Base-by-base conservation (phyloP, 2,113 vertebrate species). In the Lophura nycthemera region DNA sequence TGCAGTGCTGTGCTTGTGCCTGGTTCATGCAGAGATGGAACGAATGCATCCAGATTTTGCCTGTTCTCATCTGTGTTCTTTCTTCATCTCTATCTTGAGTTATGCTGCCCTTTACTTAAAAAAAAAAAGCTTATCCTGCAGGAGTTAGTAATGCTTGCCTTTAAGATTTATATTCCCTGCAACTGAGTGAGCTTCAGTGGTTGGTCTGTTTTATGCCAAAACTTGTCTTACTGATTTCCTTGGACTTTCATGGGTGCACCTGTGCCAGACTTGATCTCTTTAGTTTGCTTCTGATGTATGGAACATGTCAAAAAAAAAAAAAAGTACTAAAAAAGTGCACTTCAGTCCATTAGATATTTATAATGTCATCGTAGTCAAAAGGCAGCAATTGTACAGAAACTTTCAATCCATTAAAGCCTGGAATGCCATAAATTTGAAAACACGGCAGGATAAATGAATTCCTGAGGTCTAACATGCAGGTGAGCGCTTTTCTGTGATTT, bases 11-110 rank as follows among this genome's bases (percentile, higher is more conserved):
- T 20, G 16, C 30, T 40, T 74, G 9, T 56, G 59, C 54, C 56
- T 82, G 67, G 32, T 3, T 91, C 36, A 5, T 11, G 11, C 19
- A 56, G 42, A 83, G 50, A 9, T 29, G 80, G 60, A 80, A 45
- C 1, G 2, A 9, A 54, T 0, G 1, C 21, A 1, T 24, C 69
- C 22, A 71, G 88, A 79, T 76, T 2, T 22, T 60, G 36, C 0
- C 0, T 20, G 0, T 70, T 88, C 85, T 76, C 22, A 40, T 20
- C 83, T 65, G 11, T 22, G 12, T 50, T 66, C 13, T 85, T 16
- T 43, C 42, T 43, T 43, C 42, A 43, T 43, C 24, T 2, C 8
- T 75, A 78, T 50, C 54, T 17, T 18, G 20, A 72, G n/a, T 36
- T 22, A 59, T n/a, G 56, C 30, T n/a, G 56, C 32, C 18, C 15